A percentile compares a stretch with the other conserved stretches of the same genome.
Evolutionary conservation across 2,797 vertebrate species (phyloP).

Genomic region (Kryptolebias ocellatus): DNA sequence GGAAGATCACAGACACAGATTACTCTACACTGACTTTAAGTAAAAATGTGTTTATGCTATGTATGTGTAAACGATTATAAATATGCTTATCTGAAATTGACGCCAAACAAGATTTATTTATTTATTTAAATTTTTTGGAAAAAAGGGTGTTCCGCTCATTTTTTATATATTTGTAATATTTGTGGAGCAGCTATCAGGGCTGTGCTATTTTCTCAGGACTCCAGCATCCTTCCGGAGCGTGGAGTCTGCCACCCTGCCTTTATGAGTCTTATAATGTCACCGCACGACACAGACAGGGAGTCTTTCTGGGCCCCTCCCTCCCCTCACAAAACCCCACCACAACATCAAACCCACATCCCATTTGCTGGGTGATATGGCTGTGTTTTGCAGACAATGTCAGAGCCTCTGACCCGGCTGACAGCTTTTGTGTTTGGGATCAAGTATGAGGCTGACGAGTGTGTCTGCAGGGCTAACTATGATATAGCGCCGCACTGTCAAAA

Average conservation of each 20-base stretch:
- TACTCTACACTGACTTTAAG: background rate
- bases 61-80: background rate
- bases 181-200: constrained; percentile 1
- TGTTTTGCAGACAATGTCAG: constrained; percentile 50
- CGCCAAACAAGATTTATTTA: constrained; percentile 3
- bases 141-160: constrained; percentile 22
- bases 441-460: constrained; percentile 66
- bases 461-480: constrained; percentile 76
- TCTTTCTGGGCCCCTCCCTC: constrained; percentile 11
- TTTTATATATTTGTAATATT: constrained; percentile 14
- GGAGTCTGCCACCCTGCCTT: constrained; percentile 23
- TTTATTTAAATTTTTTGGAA: background rate
- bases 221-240: constrained; percentile 17
- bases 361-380: constrained; percentile 47
- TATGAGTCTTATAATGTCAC: constrained; percentile 35
- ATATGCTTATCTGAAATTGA: background rate
- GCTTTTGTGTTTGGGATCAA: constrained; percentile 74
- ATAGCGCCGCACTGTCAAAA: constrained; percentile 69
- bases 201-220: constrained; percentile 23
- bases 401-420: constrained; percentile 64
- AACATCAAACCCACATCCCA: constrained; percentile 40
- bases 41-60: constrained; percentile 29
- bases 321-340: constrained; percentile 24
- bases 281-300: constrained; percentile 25
- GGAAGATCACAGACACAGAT: background rate